These are phyloP conservation scores for Corbicula japonica DNA, from an alignment of 2,888 invertebrate species.

Conservation along the genomic window DNA sequence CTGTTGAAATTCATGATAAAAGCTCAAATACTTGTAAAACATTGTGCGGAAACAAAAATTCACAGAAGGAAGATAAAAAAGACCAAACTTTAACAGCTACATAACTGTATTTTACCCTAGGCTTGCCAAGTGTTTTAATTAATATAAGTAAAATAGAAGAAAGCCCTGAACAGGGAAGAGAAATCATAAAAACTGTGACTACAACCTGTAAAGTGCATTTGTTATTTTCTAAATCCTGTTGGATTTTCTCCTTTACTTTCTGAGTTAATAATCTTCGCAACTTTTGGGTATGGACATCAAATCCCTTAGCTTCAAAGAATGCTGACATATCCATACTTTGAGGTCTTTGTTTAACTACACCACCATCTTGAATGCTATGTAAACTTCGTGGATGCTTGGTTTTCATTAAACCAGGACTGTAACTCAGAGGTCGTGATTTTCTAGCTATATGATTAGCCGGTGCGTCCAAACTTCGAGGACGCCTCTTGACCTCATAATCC, in stretches of 20 bases:
- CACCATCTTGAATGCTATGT: constrained; percentile 48
- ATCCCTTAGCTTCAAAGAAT: constrained; percentile 51
- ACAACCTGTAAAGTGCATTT: constrained; percentile 15
- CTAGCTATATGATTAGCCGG: constrained; percentile 20
- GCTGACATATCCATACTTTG: constrained; percentile 60
- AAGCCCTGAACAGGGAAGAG: too few species aligned
- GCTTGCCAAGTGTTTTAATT: too few species aligned
- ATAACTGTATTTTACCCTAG: too few species aligned
- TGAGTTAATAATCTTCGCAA: constrained; percentile 52
- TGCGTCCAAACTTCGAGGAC: constrained; percentile 61
- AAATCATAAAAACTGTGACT: not conserved
- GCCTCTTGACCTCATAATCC: constrained; percentile 29
- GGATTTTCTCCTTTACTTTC: constrained; percentile 49
- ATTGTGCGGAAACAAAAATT: too few species aligned
- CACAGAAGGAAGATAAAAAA: too few species aligned
- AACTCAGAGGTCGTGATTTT: constrained; percentile 52
- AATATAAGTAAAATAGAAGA: too few species aligned
- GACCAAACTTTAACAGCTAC: too few species aligned
- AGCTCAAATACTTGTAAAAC: too few species aligned
- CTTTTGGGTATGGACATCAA: constrained; percentile 55
- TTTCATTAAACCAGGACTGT: constrained; percentile 59
- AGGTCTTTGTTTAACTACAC: constrained; percentile 41
- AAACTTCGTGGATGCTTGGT: constrained; percentile 58
- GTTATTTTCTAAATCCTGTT: constrained; percentile 15
- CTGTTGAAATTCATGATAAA: too few species aligned